phyloP scores from a whole-genome alignment of 92 coral and sea anemone species.

The Porites rus region DNA sequence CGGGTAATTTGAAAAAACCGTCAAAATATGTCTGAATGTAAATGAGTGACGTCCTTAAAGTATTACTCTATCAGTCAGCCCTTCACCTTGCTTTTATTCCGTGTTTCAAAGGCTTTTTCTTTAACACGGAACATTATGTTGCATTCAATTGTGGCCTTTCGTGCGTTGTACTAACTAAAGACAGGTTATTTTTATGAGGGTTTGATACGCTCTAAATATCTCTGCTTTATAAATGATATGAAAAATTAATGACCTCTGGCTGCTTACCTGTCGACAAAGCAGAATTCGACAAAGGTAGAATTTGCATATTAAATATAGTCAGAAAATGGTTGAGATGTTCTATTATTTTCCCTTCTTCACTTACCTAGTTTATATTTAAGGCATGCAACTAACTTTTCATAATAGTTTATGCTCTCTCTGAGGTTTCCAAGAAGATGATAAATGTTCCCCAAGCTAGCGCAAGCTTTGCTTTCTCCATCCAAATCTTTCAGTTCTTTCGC shows the following conservation, averaged over 20 bases:
- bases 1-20: neutral
- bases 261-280: constrained; percentile 19
- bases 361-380: constrained; percentile 92
- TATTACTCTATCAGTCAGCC: no score
- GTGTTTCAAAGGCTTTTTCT: no score
- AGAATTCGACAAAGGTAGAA: neutral
- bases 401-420: constrained; percentile 92
- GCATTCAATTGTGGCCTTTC: no score
- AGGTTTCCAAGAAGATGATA: constrained; percentile 92
- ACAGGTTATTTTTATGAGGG: neutral
- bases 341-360: constrained; percentile 6
- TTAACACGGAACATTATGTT: no score
- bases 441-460: constrained; percentile 94
- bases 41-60: neutral
- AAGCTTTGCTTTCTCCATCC: constrained; percentile 94
- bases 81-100: no score
- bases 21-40: constrained; percentile 21
- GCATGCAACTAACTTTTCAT: constrained; percentile 93
- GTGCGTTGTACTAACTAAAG: neutral
- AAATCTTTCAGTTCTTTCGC: constrained; percentile 92
- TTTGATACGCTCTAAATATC: neutral
- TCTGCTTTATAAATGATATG: neutral
- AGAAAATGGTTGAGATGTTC: neutral
- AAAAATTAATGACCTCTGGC: constrained; percentile 14
- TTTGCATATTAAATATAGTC: constrained; percentile 28